Evolutionary conservation across 2,797 vertebrate genomes (phyloP).

Genomic region (Micromesistius poutassou): DNA sequence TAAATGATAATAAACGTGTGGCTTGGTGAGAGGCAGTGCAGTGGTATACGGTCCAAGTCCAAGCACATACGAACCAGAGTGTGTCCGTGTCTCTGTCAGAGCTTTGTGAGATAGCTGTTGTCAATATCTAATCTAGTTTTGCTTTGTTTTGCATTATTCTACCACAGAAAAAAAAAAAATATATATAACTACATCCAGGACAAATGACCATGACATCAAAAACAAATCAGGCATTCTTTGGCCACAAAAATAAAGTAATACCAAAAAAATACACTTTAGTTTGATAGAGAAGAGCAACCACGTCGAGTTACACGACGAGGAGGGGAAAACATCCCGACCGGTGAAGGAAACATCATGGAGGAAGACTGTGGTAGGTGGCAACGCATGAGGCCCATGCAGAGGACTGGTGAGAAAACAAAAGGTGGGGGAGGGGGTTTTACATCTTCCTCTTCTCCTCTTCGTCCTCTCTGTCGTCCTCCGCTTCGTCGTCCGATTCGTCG

Average conservation of each 20-base stretch:
- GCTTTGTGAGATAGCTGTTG: constrained; percentile 43
- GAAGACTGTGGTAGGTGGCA: constrained; percentile 69
- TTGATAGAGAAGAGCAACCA: constrained; percentile 37
- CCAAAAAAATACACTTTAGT: constrained; percentile 49
- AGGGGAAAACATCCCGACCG: constrained; percentile 46
- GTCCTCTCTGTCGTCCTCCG: constrained; percentile 26
- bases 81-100: constrained; percentile 40
- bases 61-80: constrained; percentile 21
- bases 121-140: constrained; percentile 30
- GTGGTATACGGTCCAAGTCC: constrained; percentile 40
- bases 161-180: constrained; percentile 62
- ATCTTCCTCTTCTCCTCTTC: constrained; percentile 48
- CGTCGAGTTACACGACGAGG: constrained; percentile 15
- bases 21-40: constrained; percentile 56
- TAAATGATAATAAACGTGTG: constrained; percentile 47
- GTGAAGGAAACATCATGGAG: constrained; percentile 28
- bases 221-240: constrained; percentile 80
- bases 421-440: constrained; percentile 27
- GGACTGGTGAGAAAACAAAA: constrained; percentile 50
- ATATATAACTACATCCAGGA: constrained; percentile 40
- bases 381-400: constrained; percentile 74
- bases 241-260: constrained; percentile 83
- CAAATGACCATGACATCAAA: constrained; percentile 52
- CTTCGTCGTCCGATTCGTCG: constrained; percentile 39
- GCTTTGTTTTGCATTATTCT: constrained; percentile 68